Evolutionary conservation across 2,113 vertebrate genomes (phyloP), one percentile per base, ranked within the genome.

Genomic region (Astur gentilis): DNA sequence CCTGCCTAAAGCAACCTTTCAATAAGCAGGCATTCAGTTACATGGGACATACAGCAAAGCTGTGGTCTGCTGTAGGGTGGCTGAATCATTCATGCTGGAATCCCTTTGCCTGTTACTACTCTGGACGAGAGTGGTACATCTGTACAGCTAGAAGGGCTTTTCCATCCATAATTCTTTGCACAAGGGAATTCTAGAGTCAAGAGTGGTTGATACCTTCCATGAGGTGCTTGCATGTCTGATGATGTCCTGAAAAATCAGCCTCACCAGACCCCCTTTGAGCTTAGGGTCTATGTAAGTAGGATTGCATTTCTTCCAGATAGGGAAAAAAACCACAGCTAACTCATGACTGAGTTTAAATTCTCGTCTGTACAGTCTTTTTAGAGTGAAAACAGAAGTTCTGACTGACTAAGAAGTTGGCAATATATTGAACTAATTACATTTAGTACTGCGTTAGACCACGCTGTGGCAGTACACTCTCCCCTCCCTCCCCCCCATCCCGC

Each of bases 71-170:
- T 77, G 10, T 7, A 42, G 16, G 26, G 36, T 73, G 25, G 13
- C 67, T 73, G 40, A 61, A 50, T 70, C 45, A 16, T 52, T 52
- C 31, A 6, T 40, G 31, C 20, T 79, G n/a, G 42, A 78, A 75
- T 78, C 64, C 22, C 21, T 91, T 78, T 78, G 50, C 34, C 57
- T 71, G 1, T 70, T 13, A 9, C 55, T 58, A 0, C 34, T 45
- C 3, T 23, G 36, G 73, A 34, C 16, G 42, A 0, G 0, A 58
- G 34, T 15, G 14, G 19, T 54, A 32, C 21, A 15, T 32, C 29
- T 60, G 58, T 44, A 72, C 23, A 49, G 54, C 54, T 69, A 16
- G 45, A 80, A 77, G 54, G 54, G 17, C 22, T 72, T 86, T 81
- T 38, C 70, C 19, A 5, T 21, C 40, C 9, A 5, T 64, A 5